Evolutionary conservation across 2,888 invertebrate genomes (phyloP), one percentile per base, ranked within the genome.

Genomic region (Podotricha telesiphe): DNA sequence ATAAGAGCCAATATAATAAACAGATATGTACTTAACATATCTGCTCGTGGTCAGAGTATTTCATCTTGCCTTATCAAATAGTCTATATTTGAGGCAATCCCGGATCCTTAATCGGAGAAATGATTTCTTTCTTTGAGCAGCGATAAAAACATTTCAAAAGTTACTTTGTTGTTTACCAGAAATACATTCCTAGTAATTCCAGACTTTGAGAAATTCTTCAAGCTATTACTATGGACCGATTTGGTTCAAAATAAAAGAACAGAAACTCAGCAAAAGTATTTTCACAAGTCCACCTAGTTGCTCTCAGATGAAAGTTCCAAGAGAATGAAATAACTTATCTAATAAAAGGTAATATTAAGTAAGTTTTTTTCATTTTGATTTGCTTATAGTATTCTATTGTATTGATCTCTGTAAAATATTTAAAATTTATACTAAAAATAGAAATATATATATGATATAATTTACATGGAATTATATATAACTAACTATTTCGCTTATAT

Each of bases 251-350:
- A 59, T 45, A 45, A 22, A 59, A 45, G 22, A 45, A 59, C 42
- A 20, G 58, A 58, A 65, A 66, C 28, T 59, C 28, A 51, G 50
- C 17, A 51, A 62, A 55, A 67, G 45, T 53, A 53, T 62, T 67
- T 64, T 47, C 10, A 17, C 53, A 51, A 62, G 51, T 62, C 47
- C 19, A 67, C 28, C 45, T 45, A 45, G 45, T 59, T 59, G 22
- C 45, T 45, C 59, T 28, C 59, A 28, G 56, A 51, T 42, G 56
- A 62, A 51, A 56, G 37, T 62, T 61, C 62, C 45, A 48, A 50
- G 53, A 45, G 37, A 13, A 62, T 40, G 15, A 47, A 67, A 17
- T 19, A 62, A 67, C 61, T 67, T 67, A 37, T 67, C 61, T 37
- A 62, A 67, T 67, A 67, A 62, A 62, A 22, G 13, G 34, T 47